Evolutionary conservation across 2,797 vertebrate genomes (phyloP).

Genomic region (Myotis planiceps): DNA sequence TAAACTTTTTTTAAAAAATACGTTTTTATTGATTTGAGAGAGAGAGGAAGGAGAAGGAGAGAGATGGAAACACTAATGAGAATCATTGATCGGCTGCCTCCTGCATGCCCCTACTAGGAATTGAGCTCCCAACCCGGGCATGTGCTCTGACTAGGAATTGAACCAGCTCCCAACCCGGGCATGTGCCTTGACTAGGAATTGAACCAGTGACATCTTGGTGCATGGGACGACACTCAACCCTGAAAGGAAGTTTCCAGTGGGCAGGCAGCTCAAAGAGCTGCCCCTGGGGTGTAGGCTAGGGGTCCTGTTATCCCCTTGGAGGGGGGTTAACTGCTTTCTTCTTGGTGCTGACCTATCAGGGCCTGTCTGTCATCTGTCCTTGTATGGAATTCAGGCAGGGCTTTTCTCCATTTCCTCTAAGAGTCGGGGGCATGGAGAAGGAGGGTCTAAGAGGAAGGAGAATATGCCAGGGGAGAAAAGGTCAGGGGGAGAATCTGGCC

Average conservation of each 20-base stretch:
- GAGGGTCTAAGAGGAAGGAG: not conserved
- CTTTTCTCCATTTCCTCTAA: too few species aligned
- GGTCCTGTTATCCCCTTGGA: not conserved
- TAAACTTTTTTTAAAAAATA: not conserved
- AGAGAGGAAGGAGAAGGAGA: not conserved
- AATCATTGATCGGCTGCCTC: not conserved
- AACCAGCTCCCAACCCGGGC: not conserved
- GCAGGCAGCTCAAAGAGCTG: not conserved
- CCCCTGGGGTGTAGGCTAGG: not conserved
- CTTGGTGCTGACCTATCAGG: too few species aligned
- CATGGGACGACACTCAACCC: not conserved
- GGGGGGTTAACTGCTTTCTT: not conserved
- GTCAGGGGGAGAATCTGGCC: not conserved
- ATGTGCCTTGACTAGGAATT: not conserved
- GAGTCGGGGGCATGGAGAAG: too few species aligned
- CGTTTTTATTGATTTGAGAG: not conserved
- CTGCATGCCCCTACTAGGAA: not conserved
- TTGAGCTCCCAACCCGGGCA: not conserved
- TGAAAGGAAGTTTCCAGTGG: not conserved
- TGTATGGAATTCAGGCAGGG: not conserved
- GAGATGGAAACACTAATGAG: not conserved
- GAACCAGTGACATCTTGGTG: not conserved
- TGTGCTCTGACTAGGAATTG: not conserved
- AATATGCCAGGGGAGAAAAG: not conserved
- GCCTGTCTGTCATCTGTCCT: not conserved